Evolutionary conservation across 2,797 vertebrate genomes (phyloP), one percentile per base, ranked within the genome.

Genomic region (Sebastes taczanowskii): DNA sequence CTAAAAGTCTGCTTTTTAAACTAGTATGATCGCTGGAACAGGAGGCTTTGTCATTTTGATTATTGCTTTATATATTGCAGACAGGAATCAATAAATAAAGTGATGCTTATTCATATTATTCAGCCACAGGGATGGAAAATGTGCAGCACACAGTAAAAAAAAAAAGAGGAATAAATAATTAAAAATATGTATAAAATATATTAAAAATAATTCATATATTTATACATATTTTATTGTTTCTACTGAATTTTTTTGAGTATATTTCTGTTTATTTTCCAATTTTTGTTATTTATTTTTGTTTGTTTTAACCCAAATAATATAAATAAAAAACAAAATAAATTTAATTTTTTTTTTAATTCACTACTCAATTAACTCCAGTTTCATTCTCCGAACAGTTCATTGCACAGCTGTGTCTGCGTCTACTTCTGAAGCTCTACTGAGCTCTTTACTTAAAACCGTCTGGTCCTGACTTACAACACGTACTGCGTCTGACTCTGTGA

Each of bases 391-490:
- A 7, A 49, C 10, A 20, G 68, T 29, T 63, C 10, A 29, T 13
- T 13, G 14, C 18, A 9, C 16, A 8, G 27, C 60, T 29, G 25
- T 10, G 34, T 55, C 55, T 46, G 7, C 4, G 9, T 30, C 18
- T 11, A 10, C 22, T 20, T 32, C 11, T 68, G 34, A 69, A 80
- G 53, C 10, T 35, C 20, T 25, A 46, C 7, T 20, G 27, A 67
- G 32, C 30, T 52, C 64, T 46, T 34, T 14, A 6, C 66, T 80
- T 18, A 22, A 7, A 38, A 42, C 16, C 1, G 35, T 68, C 72
- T 81, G 63, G 18, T n/a, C 11, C 64, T 58, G 75, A 52, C 46
- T 60, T 30, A 23, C 66, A 82, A 49, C 70, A 32, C 32, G 34
- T 2, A 20, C 59, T 42, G 49, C 14, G 64, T 74, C 73, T 38